A percentile compares a stretch with the other conserved stretches of the same genome.
These are phyloP conservation scores for Semibalanus balanoides DNA, from an alignment of 1,140 invertebrate species.

Conservation along the genomic window DNA sequence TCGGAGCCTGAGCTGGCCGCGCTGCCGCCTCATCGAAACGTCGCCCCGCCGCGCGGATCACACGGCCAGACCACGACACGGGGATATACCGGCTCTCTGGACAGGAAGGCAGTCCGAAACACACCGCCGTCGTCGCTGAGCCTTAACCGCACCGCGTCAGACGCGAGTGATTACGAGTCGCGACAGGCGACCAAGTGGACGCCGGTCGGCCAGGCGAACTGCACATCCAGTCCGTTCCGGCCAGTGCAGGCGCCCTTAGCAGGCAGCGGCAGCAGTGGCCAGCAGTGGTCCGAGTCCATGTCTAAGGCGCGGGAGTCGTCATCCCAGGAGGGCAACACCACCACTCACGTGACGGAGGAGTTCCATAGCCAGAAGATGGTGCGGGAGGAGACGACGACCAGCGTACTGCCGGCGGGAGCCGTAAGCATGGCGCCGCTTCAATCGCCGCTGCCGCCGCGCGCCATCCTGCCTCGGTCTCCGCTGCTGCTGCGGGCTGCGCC, in stretches of 20 bases:
- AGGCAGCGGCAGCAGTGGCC: too few relatives aligned
- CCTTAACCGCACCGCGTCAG: not conserved
- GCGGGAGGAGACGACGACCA: not conserved
- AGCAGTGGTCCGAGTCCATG: not conserved
- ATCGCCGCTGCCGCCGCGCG: not conserved
- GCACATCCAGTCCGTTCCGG: not conserved
- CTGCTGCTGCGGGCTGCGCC: not conserved
- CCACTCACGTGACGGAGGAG: not conserved
- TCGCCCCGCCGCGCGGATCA: not conserved
- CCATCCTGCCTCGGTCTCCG: not conserved
- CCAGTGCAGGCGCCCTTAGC: not conserved
- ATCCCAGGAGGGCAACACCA: not conserved
- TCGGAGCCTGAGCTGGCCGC: not conserved
- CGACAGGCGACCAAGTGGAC: not conserved
- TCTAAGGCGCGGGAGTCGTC: not conserved
- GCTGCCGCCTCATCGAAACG: not conserved
- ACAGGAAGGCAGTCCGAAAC: not conserved
- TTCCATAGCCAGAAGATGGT: not conserved
- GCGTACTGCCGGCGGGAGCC: not conserved
- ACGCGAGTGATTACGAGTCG: not conserved
- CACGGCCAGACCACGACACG: too few relatives aligned
- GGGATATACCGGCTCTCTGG: too few relatives aligned
- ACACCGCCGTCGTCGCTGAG: not conserved
- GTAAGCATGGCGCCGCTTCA: not conserved
- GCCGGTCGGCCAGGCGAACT: too few relatives aligned